Percentiles rank a stretch among this genome's conserved stretches.
Conservation (phyloP, 2,888 invertebrate species). For the Drosophila emarginata region DNA sequence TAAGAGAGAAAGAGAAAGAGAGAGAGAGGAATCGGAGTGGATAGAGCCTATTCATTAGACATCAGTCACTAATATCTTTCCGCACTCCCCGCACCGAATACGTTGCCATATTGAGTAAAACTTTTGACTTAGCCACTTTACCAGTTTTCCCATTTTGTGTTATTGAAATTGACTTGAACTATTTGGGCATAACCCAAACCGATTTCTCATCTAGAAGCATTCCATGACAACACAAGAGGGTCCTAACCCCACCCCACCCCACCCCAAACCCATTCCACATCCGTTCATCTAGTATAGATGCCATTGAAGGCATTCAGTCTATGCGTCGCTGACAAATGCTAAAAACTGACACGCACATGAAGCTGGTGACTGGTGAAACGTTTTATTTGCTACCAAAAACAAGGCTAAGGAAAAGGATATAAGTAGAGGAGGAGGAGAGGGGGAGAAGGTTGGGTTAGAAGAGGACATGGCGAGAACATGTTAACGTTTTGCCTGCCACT, state of each 20-base stretch:
- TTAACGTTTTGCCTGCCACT: constrained; percentile 39
- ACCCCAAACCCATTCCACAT: no score
- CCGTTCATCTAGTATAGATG: neutral
- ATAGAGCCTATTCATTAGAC: constrained; percentile 13
- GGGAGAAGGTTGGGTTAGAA: neutral
- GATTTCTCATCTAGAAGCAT: constrained; percentile 5
- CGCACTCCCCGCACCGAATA: neutral
- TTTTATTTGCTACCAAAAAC: constrained; percentile 39
- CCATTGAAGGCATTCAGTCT: constrained; percentile 1
- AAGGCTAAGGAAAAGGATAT: neutral
- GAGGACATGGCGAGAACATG: constrained; percentile 21
- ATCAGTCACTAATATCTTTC: constrained; percentile 25
- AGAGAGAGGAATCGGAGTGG: no score
- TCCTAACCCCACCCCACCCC: no score
- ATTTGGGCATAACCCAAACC: constrained; percentile 44
- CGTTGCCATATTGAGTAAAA: neutral
- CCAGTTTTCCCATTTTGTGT: constrained; percentile 4
- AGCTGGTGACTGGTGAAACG: constrained; percentile 11
- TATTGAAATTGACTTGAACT: constrained; percentile 51
- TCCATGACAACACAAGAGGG: no score
- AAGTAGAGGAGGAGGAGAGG: no score
- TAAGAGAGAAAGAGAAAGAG: no score
- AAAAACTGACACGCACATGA: constrained; percentile 16
- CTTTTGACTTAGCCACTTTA: neutral
- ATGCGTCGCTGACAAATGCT: constrained; percentile 45